These are phyloP conservation scores for Sula dactylatra DNA, from an alignment of 2,113 vertebrate genomes.

Conservation along the genomic window DNA sequence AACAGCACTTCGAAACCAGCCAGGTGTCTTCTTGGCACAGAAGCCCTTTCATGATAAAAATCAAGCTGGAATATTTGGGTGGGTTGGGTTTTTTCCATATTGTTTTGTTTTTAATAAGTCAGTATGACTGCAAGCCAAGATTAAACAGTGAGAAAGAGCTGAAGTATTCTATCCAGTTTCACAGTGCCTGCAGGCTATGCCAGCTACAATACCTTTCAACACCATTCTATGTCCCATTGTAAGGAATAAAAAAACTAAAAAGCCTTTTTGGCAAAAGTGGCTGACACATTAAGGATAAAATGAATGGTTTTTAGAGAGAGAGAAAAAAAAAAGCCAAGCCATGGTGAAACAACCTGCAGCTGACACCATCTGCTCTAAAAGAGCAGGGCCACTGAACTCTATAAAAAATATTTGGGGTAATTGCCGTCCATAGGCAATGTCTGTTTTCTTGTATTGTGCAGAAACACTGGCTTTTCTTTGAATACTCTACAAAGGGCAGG, in stretches of 20 bases:
- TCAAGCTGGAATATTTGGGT: constrained; percentile 37
- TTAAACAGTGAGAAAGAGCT: constrained; percentile 11
- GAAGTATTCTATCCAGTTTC: not conserved
- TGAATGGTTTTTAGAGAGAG: not conserved
- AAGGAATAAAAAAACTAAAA: not conserved
- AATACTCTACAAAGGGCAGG: not conserved
- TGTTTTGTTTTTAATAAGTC: constrained; percentile 28
- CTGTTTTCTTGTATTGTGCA: not conserved
- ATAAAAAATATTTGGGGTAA: not conserved
- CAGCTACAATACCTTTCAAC: constrained; percentile 52
- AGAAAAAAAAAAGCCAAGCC: not conserved
- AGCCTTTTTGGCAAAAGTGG: not conserved
- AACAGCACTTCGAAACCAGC: not conserved
- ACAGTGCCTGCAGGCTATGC: not conserved
- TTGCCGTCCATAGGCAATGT: not conserved
- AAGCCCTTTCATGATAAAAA: constrained; percentile 22
- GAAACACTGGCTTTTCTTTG: not conserved
- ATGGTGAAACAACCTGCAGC: not conserved
- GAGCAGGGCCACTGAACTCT: not conserved
- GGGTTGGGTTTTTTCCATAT: constrained; percentile 7
- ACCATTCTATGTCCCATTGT: not conserved
- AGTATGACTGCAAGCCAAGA: constrained; percentile 16
- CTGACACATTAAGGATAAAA: not conserved
- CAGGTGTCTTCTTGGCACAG: constrained; percentile 32
- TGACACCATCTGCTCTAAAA: not conserved